Percentiles rank a stretch among this genome's conserved stretches.
These are phyloP conservation scores for Halictus quadricinctus DNA, from an alignment of 2,888 invertebrate species.

Conservation along the genomic window DNA sequence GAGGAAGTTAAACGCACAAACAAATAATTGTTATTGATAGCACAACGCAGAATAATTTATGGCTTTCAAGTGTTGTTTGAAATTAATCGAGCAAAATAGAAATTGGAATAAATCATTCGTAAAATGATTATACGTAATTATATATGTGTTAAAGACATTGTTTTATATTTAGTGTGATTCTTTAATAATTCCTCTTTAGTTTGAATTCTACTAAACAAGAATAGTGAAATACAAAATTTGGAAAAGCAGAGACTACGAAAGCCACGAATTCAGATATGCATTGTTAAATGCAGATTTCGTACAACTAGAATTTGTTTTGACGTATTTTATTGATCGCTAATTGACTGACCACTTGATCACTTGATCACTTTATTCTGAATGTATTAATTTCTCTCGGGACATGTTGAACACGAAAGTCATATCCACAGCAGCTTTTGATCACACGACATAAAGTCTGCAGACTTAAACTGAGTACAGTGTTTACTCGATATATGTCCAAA, in stretches of 20 bases:
- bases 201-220: too few relatives aligned
- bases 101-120: too few relatives aligned
- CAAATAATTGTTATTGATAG: not conserved
- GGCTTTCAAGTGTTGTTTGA: not conserved
- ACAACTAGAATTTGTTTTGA: not conserved
- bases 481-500: too few relatives aligned
- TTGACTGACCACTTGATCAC: too few relatives aligned
- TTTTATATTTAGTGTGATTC: too few relatives aligned
- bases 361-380: not conserved
- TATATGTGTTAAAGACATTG: too few relatives aligned
- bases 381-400: slow-evolving; percentile 40
- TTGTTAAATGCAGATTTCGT: not conserved
- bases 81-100: not conserved
- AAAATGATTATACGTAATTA: too few relatives aligned
- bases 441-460: not conserved
- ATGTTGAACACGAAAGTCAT: slow-evolving; percentile 17
- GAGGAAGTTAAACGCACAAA: not conserved
- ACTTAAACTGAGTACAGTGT: not conserved
- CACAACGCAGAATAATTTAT: not conserved
- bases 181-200: too few relatives aligned
- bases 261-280: not conserved
- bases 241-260: not conserved
- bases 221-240: not conserved
- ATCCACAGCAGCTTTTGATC: not conserved
- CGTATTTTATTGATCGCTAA: not conserved